These are phyloP conservation scores for Perca flavescens DNA, from an alignment of 2,113 vertebrate genomes.

Conservation along the genomic window DNA sequence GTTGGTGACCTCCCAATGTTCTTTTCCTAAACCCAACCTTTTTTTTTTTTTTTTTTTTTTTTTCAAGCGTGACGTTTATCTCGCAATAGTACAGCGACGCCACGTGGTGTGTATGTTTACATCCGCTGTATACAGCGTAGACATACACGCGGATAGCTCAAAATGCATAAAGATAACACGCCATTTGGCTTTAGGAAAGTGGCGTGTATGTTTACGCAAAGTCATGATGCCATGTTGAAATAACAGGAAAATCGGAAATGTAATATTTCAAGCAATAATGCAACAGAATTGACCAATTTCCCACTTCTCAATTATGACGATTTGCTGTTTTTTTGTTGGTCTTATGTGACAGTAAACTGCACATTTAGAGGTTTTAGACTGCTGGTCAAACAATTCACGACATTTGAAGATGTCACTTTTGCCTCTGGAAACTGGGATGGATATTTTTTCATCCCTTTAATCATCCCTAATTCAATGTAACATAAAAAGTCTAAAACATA, in stretches of 20 bases:
- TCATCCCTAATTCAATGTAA: neutral
- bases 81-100: too few relatives aligned
- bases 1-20: too few relatives aligned
- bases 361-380: neutral
- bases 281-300: neutral
- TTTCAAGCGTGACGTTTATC: too few relatives aligned
- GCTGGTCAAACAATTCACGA: neutral
- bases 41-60: too few relatives aligned
- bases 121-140: too few relatives aligned
- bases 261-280: neutral
- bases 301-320: neutral
- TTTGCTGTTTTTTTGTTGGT: neutral
- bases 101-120: too few relatives aligned
- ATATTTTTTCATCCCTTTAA: neutral
- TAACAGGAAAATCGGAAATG: neutral
- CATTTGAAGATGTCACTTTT: neutral
- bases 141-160: too few relatives aligned
- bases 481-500: neutral
- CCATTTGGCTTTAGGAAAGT: too few relatives aligned
- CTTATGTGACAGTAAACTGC: neutral
- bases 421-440: neutral
- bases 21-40: too few relatives aligned
- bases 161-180: too few relatives aligned
- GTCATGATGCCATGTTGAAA: neutral
- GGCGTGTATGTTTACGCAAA: too few relatives aligned